Evolutionary conservation across 1,140 invertebrate species (phyloP), one percentile per base, ranked within the genome.

Genomic region (Sweltsa coloradensis): DNA sequence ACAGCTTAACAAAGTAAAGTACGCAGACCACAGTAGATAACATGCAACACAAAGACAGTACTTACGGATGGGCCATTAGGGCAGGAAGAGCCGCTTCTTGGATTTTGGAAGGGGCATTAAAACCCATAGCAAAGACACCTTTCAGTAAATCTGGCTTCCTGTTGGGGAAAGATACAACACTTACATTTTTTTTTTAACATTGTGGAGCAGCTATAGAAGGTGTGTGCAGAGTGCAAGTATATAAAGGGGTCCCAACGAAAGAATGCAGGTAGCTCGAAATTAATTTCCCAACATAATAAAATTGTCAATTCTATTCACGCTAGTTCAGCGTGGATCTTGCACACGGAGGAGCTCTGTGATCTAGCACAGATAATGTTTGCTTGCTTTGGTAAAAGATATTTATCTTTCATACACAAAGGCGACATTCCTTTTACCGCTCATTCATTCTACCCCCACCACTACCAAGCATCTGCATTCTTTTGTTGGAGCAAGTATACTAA

Each of bases 71-170:
- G 37, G 87, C 89, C 14, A 98, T 67, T 16, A 99, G 68, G 34
- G 87, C 85, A 13, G 96, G 95, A 49, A 99, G 69, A 9, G 93
- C 92, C 34, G 89, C 90, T 76, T 97, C 94, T 72, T 97, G 88
- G 60, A 99, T 99, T 75, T 96, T 97, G 2, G 94, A 97, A 11
- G 96, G 96, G 13, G 87, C 81, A 70, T 93, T 92, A 57, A 97
- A 99, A 14, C 93, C 93, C 91, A 98, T 95, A 11, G 75, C 80
- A 69, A 95, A 97, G 19, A 98, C 83, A 49, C 94, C 94, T 70
- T 91, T 88, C 13, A 97, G 67, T 24, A 97, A 68, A 56, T 89
- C 85, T 24, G 86, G 85, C 61, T 90, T 90, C 47, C 83, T 88
- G 54, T 13, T n/a, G n/a, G n/a, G n/a, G n/a, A 64, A 52, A 21